Evolutionary conservation across 2,113 vertebrate genomes (phyloP).

Genomic region (Laticauda colubrina): DNA sequence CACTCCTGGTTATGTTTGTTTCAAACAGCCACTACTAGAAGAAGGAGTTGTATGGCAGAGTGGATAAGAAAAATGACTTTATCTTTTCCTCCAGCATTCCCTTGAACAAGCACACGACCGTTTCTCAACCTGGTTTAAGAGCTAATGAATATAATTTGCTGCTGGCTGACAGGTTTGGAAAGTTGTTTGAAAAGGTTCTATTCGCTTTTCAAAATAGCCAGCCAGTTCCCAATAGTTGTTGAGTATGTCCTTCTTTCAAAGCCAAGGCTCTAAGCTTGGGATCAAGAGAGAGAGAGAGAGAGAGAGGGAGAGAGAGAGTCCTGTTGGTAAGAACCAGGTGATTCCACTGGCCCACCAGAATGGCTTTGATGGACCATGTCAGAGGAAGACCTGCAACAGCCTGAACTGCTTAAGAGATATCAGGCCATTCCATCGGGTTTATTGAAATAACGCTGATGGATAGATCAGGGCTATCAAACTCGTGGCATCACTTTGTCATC

Average conservation of each 20-base stretch:
- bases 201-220: not conserved
- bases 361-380: not conserved
- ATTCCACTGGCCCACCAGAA: not conserved
- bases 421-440: not conserved
- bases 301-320: not conserved
- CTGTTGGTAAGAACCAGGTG: not conserved
- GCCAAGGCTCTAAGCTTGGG: no score
- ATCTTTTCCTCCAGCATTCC: not conserved
- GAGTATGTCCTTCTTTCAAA: no score
- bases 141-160: not conserved
- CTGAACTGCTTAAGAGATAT: not conserved
- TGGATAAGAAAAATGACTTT: not conserved
- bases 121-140: not conserved
- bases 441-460: not conserved
- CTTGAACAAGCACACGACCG: not conserved
- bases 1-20: not conserved
- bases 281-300: no score
- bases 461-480: no score
- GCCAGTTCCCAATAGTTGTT: not conserved
- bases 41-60: not conserved
- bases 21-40: not conserved
- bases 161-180: not conserved
- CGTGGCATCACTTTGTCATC: no score
- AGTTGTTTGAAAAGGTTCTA: not conserved
- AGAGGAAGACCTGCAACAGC: no score